phyloP scores from a whole-genome alignment of 1,140 invertebrate species.

The Drosophila tsacasi region DNA sequence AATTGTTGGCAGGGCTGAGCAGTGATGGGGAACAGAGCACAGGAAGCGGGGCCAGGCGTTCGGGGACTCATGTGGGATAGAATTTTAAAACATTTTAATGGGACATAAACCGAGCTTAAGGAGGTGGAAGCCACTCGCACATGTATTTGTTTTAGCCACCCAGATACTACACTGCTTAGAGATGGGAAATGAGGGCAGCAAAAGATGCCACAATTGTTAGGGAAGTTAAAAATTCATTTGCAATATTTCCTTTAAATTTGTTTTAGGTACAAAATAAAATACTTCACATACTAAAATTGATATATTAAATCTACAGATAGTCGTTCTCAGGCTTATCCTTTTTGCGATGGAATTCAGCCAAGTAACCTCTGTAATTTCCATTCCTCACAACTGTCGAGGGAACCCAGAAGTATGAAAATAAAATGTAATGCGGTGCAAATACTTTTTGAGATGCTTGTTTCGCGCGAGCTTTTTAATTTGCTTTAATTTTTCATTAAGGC shows the following conservation, averaged over 20 bases:
- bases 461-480: slow-evolving; percentile 70
- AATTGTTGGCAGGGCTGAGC: slow-evolving; percentile 58
- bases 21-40: background rate
- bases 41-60: background rate
- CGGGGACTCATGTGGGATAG: slow-evolving; percentile 34
- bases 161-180: background rate
- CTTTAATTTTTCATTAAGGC: slow-evolving; percentile 68
- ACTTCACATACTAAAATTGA: background rate
- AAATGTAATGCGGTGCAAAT: slow-evolving; percentile 70
- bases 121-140: background rate
- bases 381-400: background rate
- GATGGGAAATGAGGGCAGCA: background rate
- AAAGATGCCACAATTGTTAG: background rate
- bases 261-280: background rate
- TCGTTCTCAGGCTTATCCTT: background rate
- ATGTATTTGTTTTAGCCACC: slow-evolving; percentile 19
- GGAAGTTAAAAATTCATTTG: background rate
- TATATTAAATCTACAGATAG: background rate
- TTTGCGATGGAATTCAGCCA: background rate
- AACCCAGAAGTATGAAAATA: slow-evolving; percentile 45
- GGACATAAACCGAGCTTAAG: slow-evolving; percentile 67
- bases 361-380: background rate
- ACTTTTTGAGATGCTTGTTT: slow-evolving; percentile 47
- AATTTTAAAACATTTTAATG: slow-evolving; percentile 78
- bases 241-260: too few species aligned